Percentiles rank a stretch among this genome's conserved stretches.
Conservation (phyloP, 2,888 invertebrate species). For the Omphaloscelis lunosa region DNA sequence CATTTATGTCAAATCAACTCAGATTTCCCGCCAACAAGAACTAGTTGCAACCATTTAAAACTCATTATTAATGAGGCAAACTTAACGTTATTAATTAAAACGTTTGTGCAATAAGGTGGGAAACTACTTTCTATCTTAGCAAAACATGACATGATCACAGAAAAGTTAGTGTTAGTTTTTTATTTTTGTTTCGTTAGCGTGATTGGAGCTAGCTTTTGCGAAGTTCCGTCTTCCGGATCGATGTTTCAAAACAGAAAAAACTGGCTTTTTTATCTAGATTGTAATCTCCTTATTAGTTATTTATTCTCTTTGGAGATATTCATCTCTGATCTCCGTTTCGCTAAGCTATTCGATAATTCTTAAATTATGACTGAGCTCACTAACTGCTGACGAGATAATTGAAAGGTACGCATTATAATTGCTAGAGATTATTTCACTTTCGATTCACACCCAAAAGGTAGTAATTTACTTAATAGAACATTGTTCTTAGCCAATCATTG, state of each 20-base stretch:
- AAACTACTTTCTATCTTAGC: constrained; percentile 61
- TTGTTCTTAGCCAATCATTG: constrained; percentile 58
- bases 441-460: constrained; percentile 69
- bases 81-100: constrained; percentile 49
- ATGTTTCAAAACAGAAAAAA: constrained; percentile 1
- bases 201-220: constrained; percentile 22
- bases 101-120: constrained; percentile 52
- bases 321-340: constrained; percentile 8
- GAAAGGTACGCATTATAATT: constrained; percentile 61
- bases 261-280: not conserved
- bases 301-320: constrained; percentile 11
- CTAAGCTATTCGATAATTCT: constrained; percentile 45
- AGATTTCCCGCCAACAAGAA: constrained; percentile 48
- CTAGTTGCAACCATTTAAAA: constrained; percentile 40
- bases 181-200: constrained; percentile 42
- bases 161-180: constrained; percentile 47
- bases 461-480: constrained; percentile 69
- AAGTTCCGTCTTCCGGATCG: constrained; percentile 49
- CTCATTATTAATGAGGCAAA: constrained; percentile 43
- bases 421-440: constrained; percentile 73
- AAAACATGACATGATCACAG: constrained; percentile 47
- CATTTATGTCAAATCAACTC: constrained; percentile 47
- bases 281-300: constrained; percentile 16
- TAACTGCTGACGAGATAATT: constrained; percentile 62
- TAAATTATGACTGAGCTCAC: constrained; percentile 46